Conservation (phyloP, 92 coral and sea anemone species). For the Actinostola sp. region DNA sequence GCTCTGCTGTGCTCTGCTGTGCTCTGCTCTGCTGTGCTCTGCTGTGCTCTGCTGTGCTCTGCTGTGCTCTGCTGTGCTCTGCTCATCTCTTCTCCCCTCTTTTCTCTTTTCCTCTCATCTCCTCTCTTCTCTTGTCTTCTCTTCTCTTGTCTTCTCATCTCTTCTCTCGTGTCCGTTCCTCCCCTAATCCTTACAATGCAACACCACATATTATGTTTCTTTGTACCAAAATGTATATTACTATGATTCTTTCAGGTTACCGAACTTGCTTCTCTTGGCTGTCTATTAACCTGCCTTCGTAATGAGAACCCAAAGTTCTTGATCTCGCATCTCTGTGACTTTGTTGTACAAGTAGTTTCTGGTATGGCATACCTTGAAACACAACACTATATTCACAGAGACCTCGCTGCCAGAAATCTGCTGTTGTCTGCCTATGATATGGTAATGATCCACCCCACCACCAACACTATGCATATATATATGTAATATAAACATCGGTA, state of each 20-base stretch:
- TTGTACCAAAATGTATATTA: no score
- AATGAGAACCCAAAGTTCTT: slow-evolving; percentile 76
- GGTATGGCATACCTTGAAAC: slow-evolving; percentile 97
- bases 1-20: no score
- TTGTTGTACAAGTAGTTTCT: slow-evolving; percentile 90
- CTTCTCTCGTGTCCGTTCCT: no score
- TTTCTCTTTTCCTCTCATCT: no score
- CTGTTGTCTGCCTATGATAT: slow-evolving; percentile 81
- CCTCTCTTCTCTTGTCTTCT: no score
- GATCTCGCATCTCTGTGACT: slow-evolving; percentile 77
- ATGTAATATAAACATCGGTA: no score
- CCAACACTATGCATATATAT: no score
- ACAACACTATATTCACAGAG: slow-evolving; percentile 91
- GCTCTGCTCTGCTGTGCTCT: no score
- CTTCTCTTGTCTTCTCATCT: no score
- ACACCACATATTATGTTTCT: no score
- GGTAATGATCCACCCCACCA: slow-evolving; percentile 17
- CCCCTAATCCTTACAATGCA: no score
- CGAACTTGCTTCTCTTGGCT: slow-evolving; percentile 88
- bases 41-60: no score
- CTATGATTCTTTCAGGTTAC: slow-evolving; percentile 45
- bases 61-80: not conserved
- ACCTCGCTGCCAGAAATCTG: slow-evolving; percentile 89
- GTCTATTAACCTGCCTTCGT: slow-evolving; percentile 69
- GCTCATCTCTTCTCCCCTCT: not conserved